These are phyloP conservation scores for Camponotus pennsylvanicus DNA, from an alignment of 1,140 invertebrate species.

Conservation along the genomic window DNA sequence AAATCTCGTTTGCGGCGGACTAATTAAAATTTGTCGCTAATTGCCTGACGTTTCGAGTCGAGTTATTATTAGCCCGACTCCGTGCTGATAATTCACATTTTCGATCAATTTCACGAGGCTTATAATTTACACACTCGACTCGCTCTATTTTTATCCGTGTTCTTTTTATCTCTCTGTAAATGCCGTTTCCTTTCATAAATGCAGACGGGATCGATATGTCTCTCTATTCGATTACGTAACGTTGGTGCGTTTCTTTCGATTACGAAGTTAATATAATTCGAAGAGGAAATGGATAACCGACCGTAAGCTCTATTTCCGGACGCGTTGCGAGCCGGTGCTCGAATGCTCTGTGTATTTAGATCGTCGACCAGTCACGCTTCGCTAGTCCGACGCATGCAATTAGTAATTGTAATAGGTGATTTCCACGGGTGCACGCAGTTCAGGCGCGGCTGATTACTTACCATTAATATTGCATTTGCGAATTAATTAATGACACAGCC, in stretches of 20 bases:
- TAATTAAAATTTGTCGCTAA: constrained; percentile 71
- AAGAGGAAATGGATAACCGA: constrained; percentile 11
- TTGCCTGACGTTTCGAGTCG: constrained; percentile 51
- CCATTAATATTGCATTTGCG: constrained; percentile 83
- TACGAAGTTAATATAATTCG: constrained; percentile 17
- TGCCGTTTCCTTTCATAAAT: background rate
- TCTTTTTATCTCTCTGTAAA: background rate
- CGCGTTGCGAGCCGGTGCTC: constrained; percentile 28
- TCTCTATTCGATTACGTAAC: constrained; percentile 5
- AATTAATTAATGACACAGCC: constrained; percentile 84
- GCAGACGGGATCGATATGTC: background rate
- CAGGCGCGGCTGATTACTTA: constrained; percentile 82
- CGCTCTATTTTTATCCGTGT: background rate
- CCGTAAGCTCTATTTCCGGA: constrained; percentile 58
- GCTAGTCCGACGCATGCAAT: constrained; percentile 70
- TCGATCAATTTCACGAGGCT: constrained; percentile 39
- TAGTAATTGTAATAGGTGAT: constrained; percentile 82
- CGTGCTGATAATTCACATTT: constrained; percentile 48
- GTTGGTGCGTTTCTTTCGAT: constrained; percentile 24
- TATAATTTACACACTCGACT: constrained; percentile 25
- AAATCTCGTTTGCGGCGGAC: constrained; percentile 63
- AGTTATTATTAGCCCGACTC: constrained; percentile 44
- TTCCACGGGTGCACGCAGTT: constrained; percentile 68
- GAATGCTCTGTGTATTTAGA: constrained; percentile 50
- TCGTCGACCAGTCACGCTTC: constrained; percentile 35